Evolutionary conservation across 2,113 vertebrate species (phyloP), one percentile per base, ranked within the genome.

Genomic region (Neotoma lepida): DNA sequence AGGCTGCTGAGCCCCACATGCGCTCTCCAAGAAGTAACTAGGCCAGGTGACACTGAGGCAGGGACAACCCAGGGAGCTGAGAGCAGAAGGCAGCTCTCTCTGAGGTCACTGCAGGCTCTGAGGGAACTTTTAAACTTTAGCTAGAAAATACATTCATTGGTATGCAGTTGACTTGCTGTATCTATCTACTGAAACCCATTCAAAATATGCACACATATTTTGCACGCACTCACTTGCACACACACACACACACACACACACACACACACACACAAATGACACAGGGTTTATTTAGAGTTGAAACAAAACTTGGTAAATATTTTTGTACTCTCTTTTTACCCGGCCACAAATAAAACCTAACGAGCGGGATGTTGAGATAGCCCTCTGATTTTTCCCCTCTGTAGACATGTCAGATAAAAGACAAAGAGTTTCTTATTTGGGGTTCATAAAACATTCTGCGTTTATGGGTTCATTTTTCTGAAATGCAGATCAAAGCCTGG

Each of bases 391-490:
- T 94, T 97, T 98, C 9, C 35, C 44, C 97, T 84, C 78, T 91
- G 96, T 95, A 91, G 98, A 98, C 98, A 95, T 97, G 98, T 96
- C 96, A 98, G 98, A 98, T 98, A 98, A 98, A 98, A 98, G 97
- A 98, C 98, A 98, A 98, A 98, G 98, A 97, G 97, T 97, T 97
- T 97, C 98, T 98, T 98, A 98, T 98, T 98, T 98, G 88, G 30
- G 97, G 97, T 98, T 98, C 98, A 97, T 97, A 98, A 98, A 98
- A 98, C 98, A 66, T 92, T 97, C 98, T 96, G 97, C 97, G 94
- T 98, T 96, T 94, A 98, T 88, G 98, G 97, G 97, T 98, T 98
- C 97, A 95, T 98, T 98, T 98, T 97, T 97, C 97, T 98, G 98
- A 98, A 98, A 98, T 88, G 73, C 97, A 98, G 98, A 98, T 98